Base-by-base conservation (phyloP, 2,888 invertebrate species). In the Saturnia japonica region DNA sequence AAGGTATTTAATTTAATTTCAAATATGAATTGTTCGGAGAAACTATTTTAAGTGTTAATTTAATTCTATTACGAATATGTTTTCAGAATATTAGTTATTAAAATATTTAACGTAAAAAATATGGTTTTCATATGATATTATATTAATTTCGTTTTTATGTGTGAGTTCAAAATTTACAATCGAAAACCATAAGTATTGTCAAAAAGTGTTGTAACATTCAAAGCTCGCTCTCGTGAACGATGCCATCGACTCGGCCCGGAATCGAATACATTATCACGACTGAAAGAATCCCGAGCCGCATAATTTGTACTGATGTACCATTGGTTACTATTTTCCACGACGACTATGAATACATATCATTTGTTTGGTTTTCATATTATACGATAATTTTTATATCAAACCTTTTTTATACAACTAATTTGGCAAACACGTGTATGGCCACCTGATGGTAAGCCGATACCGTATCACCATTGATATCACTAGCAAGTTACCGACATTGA, bases 141-240 rank as follows among this genome's bases (percentile, higher is more conserved):
- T 45, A 14, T 47, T 47, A 16, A 16, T 16, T 16, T 47, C 1
- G 14, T 47, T 16, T 16, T 47, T 16, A 47, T 11, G 16, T 34
- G 34, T 6, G 34, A 34, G 34, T 34, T 34, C 3, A 34, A 34
- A 34, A 34, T 34, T 57, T 57, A 12, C 12, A 28, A 28, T 28
- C 57, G 57, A 60, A 25, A 60, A 60, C 28, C 25, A 60, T 0
- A 6, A 28, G 57, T 60, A 60, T 4, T 28, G 14, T 60, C 57
- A 81, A 28, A 80, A 82, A 74, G 80, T 80, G 76, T 77, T 80
- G 9, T 54, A 85, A 88, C 85, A 87, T 88, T 80, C 88, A 79
- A 87, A 85, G 89, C 87, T 86, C 89, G 89, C 87, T 86, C 89
- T 89, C 91, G 91, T 91, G 91, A 91, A 91, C 89, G 91, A 91